A percentile compares a stretch with the other conserved stretches of the same genome.
phyloP scores from a whole-genome alignment of 1,140 invertebrate genomes.

The Zelostemma sp. region DNA sequence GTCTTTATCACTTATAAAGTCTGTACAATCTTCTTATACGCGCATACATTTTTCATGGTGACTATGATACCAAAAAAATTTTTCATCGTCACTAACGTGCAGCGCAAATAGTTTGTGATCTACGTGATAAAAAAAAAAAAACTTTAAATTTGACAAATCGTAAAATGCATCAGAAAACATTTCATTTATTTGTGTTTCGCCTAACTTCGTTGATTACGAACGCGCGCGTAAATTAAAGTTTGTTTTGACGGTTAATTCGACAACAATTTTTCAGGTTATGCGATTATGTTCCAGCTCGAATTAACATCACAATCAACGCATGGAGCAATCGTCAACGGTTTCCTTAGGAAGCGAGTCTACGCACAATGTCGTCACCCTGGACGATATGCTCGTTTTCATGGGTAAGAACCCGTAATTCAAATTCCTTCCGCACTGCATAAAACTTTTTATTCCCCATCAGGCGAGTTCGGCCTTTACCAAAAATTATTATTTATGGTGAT shows the following conservation, averaged over 20 bases:
- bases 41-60: no score
- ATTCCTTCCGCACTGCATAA: neutral
- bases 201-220: no score
- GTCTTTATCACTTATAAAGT: no score
- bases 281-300: neutral
- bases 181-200: no score
- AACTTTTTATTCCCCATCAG: constrained; percentile 27
- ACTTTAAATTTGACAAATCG: no score
- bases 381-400: constrained; percentile 10
- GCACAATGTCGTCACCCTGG: constrained; percentile 8
- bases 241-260: neutral
- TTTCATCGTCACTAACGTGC: no score
- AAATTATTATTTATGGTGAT: constrained; percentile 32
- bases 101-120: no score
- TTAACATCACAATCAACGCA: neutral
- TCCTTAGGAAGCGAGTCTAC: neutral
- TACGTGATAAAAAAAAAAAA: no score
- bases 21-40: no score
- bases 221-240: neutral
- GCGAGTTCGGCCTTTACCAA: constrained; percentile 42
- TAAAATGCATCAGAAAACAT: no score
- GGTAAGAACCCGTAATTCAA: constrained; percentile 1
- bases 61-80: no score
- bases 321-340: neutral
- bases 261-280: neutral